These are phyloP conservation scores for Apodemia zela DNA, from an alignment of 2,888 invertebrate genomes.

Conservation along the genomic window DNA sequence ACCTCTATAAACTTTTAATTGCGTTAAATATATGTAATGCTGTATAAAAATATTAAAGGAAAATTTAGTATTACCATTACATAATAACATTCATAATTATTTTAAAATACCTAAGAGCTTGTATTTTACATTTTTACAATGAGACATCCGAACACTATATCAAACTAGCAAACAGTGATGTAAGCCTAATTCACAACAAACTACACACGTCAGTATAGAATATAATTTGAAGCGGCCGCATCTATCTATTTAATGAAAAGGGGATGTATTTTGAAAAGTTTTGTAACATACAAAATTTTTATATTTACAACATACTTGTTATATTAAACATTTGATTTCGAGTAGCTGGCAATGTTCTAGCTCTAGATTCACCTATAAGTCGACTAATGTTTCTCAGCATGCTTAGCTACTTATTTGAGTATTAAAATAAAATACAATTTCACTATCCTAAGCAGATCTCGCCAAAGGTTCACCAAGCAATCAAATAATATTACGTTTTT, in stretches of 20 bases:
- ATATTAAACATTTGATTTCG: constrained; percentile 37
- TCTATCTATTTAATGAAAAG: constrained; percentile 72
- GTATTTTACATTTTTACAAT: constrained; percentile 79
- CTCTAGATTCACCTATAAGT: constrained; percentile 62
- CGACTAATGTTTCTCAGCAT: constrained; percentile 61
- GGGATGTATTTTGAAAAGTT: constrained; percentile 72
- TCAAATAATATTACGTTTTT: constrained; percentile 20
- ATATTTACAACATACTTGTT: constrained; percentile 76
- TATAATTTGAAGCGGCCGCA: constrained; percentile 66
- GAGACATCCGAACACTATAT: constrained; percentile 67
- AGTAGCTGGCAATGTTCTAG: constrained; percentile 48
- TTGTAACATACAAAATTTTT: constrained; percentile 76
- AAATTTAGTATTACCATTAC: constrained; percentile 71
- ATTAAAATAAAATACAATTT: constrained; percentile 27
- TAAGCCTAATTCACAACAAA: constrained; percentile 75
- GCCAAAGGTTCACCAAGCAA: constrained; percentile 17
- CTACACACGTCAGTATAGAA: constrained; percentile 73
- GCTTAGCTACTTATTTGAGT: constrained; percentile 45
- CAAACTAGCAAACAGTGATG: constrained; percentile 72
- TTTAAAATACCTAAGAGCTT: constrained; percentile 66
- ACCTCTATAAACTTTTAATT: constrained; percentile 79
- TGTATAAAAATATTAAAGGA: constrained; percentile 81
- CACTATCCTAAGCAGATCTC: constrained; percentile 17
- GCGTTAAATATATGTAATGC: constrained; percentile 77
- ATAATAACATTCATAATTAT: constrained; percentile 68